Evolutionary conservation across 2,888 invertebrate species (phyloP), one percentile per base, ranked within the genome.

Genomic region (Eudasyphora cyanicolor): DNA sequence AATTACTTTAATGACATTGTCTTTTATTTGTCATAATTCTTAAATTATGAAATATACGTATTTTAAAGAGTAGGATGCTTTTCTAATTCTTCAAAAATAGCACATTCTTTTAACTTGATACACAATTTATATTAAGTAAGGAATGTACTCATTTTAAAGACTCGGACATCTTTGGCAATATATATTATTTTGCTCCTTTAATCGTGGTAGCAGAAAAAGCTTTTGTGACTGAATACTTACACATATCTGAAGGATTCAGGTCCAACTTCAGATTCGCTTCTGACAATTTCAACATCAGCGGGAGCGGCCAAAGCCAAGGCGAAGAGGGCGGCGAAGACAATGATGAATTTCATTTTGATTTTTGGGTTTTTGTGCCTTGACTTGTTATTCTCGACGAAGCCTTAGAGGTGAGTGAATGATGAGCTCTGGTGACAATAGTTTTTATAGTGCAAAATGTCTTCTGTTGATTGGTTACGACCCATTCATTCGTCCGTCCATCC

Each of bases 161-260:
- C 49, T n/a, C 10, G 49, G 49, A 8, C 19, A 17, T 51, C 51
- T 7, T 60, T 12, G 4, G 6, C n/a, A 3, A 35, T 35, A 35
- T 5, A 10, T 35, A 5, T 35, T 49, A 3, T 8, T 49, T n/a
- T 49, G n/a, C n/a, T n/a, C n/a, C n/a, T n/a, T n/a, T n/a, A 45
- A 45, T 57, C 8, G 7, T 24, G 12, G 24, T 8, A 10, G 54
- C 4, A 4, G 57, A 2, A 6, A 6, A n/a, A 1, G 49, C n/a
- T 17, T 17, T 21, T 51, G 2, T 64, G 10, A n/a, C n/a, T 14
- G 27, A 21, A 17, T 24, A 83, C 83, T 75, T 76, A 83, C 83
- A 45, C 27, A 67, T 80, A 94, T 86, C 91, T 93, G 90, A 94
- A 94, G 42, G 93, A 91, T 85, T 93, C 93, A 8, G 93, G 88